Evolutionary conservation across 2,113 vertebrate genomes (phyloP), one percentile per base, ranked within the genome.

Genomic region (Microtus ochrogaster): DNA sequence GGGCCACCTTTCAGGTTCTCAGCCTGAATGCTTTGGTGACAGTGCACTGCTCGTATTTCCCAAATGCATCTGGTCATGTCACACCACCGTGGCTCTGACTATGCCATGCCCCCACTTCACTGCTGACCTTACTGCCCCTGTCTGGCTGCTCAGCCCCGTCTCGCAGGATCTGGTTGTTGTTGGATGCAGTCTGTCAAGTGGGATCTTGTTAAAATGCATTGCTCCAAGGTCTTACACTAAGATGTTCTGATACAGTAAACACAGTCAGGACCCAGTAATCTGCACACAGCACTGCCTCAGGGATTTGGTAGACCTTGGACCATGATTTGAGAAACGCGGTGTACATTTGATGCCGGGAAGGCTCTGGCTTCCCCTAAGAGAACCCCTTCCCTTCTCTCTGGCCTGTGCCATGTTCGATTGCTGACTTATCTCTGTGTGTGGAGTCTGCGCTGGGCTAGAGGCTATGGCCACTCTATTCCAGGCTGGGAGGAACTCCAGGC

Each of bases 81-180:
- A 49, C 0, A 28, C 85, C 28, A 49, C 89, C 17, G 7, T 30
- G 76, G 30, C 77, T 90, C 12, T 0, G 68, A 44, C 72, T 2
- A 0, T 63, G 65, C 49, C 17, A 0, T 19, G 4, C 1, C 30
- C 30, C 36, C 44, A n/a, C 2, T 0, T 44, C 33, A 55, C 26
- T 41, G 39, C 95, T 36, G 61, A 85, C 61, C 81, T 91, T 4
- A 1, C 7, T 82, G 44, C 8, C 65, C 88, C 96, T 85, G 76
- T 85, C 76, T 94, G 52, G 41, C 33, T 78, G 41, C 96, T 89
- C 72, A 76, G 33, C 30, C 36, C 47, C 30, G 33, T 83, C 81
- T 76, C 39, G 5, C 2, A 66, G 84, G 65, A 76, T 88, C 76
- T 77, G 49, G 49, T 49, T 49, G 72, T n/a, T 30, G 44, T 95